Percentiles rank a stretch among this genome's conserved stretches.
Conservation (phyloP, 2,797 vertebrate species). For the Phrynocephalus forsythii region DNA sequence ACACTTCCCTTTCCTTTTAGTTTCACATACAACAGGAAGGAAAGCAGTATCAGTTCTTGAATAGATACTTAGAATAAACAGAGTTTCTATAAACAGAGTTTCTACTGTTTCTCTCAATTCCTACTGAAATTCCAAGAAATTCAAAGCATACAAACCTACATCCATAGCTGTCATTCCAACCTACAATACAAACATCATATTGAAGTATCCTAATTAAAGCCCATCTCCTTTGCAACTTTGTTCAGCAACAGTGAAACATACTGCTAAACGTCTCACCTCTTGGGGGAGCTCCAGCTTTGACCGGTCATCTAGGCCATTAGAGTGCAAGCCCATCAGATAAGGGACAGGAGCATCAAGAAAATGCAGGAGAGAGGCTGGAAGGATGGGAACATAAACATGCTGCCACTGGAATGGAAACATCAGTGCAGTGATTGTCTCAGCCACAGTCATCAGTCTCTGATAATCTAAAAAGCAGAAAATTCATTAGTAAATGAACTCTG, state of each 20-base stretch:
- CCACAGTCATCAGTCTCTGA: conserved; percentile 98
- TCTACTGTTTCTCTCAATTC: conserved; percentile 29
- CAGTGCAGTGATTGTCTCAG: conserved; percentile 97
- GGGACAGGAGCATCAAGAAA: conserved; percentile 98
- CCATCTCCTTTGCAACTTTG: neutral
- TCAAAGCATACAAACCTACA: no score
- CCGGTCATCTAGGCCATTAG: conserved; percentile 95
- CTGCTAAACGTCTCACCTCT: conserved; percentile 84
- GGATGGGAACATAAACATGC: conserved; percentile 98
- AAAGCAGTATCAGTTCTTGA: conserved; percentile 39
- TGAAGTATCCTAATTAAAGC: neutral
- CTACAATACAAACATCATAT: neutral
- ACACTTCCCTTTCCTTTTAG: conserved; percentile 44
- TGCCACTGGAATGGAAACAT: conserved; percentile 99
- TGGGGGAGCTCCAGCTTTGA: conserved; percentile 97
- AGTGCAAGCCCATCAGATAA: conserved; percentile 98
- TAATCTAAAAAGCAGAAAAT: conserved; percentile 87
- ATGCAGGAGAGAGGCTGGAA: conserved; percentile 97
- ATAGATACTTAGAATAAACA: conserved; percentile 35
- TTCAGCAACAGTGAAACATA: neutral
- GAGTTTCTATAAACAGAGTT: conserved; percentile 46
- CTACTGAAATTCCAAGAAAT: neutral
- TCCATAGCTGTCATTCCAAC: no score
- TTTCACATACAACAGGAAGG: conserved; percentile 31
- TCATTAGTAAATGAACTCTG: conserved; percentile 14